These are phyloP conservation scores for Morone chrysops DNA, from an alignment of 2,113 vertebrate genomes.

Conservation along the genomic window DNA sequence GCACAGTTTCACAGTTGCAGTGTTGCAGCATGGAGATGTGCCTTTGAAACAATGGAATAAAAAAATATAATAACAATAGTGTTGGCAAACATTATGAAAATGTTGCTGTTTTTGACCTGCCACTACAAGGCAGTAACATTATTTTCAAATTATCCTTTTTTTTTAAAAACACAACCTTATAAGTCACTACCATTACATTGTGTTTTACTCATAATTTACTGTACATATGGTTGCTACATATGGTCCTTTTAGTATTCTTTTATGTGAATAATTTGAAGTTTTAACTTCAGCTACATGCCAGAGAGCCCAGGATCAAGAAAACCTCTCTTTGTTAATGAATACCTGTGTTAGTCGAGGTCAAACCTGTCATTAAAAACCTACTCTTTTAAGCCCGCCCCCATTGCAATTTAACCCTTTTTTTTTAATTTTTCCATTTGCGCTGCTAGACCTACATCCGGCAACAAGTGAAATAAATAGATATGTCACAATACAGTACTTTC, in stretches of 20 bases:
- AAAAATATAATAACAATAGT: background rate
- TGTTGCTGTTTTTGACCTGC: background rate
- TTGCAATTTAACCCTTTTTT: background rate
- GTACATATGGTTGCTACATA: accelerated
- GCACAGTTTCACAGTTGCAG: background rate
- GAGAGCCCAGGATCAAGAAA: conserved; percentile 1
- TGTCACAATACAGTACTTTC: background rate
- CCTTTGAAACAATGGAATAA: background rate
- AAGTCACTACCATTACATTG: background rate
- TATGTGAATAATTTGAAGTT: background rate
- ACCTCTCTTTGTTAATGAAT: background rate
- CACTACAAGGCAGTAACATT: too few relatives aligned
- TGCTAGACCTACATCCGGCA: background rate
- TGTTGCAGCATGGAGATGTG: background rate
- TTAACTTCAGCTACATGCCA: background rate
- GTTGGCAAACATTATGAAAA: background rate
- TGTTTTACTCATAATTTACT: background rate
- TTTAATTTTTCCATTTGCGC: background rate
- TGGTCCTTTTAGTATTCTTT: background rate
- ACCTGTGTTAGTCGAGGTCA: conserved; percentile 23
- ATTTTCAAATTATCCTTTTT: background rate
- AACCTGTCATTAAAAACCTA: background rate
- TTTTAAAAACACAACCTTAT: background rate
- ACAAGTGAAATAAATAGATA: background rate
- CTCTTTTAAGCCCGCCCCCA: background rate